Evolutionary conservation across 53 echinoderm and acorn worm genomes (phyloP).

Genomic region (Arbacia lixula): DNA sequence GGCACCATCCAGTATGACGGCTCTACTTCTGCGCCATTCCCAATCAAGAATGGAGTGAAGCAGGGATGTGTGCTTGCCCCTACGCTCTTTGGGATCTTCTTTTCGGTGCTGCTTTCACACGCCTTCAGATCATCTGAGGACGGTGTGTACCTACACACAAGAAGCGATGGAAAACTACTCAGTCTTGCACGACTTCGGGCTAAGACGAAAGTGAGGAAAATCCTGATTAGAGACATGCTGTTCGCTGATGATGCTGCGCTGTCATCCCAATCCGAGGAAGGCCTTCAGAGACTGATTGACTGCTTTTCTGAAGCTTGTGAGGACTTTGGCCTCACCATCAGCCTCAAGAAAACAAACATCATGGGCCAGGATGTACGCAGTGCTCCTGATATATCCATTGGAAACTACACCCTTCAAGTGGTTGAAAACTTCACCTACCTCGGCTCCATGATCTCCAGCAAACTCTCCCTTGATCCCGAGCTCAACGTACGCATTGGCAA

Average conservation of each 20-base stretch:
- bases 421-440: conserved; percentile 61
- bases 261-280: conserved; percentile 33
- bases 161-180: too few relatives aligned
- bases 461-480: conserved; percentile 50
- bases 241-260: conserved; percentile 69
- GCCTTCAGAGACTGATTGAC: conserved; percentile 57
- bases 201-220: too few relatives aligned
- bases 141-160: conserved; percentile 64
- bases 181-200: too few relatives aligned
- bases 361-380: conserved; percentile 22
- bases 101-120: conserved; percentile 47
- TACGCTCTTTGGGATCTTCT: conserved; percentile 73
- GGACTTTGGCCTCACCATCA: conserved; percentile 73
- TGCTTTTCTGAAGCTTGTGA: conserved; percentile 55
- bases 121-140: conserved; percentile 50
- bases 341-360: conserved; percentile 72
- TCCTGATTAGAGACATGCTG: conserved; percentile 60
- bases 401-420: conserved; percentile 12
- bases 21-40: too few relatives aligned
- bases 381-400: conserved; percentile 50
- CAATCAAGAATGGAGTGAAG: conserved; percentile 64
- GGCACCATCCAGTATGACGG: too few relatives aligned
- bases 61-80: conserved; percentile 77
- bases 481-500: conserved; percentile 42
- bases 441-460: conserved; percentile 48